These are phyloP conservation scores for Pangasius sanitwongsei DNA, from an alignment of 2,797 vertebrate genomes.

Conservation along the genomic window DNA sequence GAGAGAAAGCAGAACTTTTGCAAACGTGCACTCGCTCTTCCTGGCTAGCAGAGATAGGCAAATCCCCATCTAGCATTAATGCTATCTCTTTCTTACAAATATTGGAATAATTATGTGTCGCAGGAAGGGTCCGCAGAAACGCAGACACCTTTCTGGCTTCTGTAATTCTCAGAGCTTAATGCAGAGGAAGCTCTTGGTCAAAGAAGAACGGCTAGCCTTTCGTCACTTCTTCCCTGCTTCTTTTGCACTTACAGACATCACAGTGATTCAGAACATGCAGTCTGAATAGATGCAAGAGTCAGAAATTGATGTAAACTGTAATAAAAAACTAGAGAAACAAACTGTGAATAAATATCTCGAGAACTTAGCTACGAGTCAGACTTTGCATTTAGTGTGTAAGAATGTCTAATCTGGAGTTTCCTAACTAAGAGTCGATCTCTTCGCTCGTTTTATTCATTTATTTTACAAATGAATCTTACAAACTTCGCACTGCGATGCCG, in stretches of 20 bases:
- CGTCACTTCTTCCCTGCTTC: slow-evolving; percentile 44
- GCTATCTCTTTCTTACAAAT: slow-evolving; percentile 73
- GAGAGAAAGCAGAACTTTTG: slow-evolving; percentile 7
- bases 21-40: slow-evolving; percentile 68
- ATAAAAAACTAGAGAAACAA: too few relatives aligned
- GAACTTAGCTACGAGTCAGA: neutral
- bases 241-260: slow-evolving; percentile 25
- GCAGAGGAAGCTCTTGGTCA: slow-evolving; percentile 52
- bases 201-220: slow-evolving; percentile 40
- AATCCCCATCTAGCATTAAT: slow-evolving; percentile 70
- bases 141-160: slow-evolving; percentile 71
- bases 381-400: neutral
- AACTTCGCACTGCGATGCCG: too few relatives aligned
- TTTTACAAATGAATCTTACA: neutral
- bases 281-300: neutral
- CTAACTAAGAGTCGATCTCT: neutral
- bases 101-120: slow-evolving; percentile 73
- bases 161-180: slow-evolving; percentile 59
- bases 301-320: neutral
- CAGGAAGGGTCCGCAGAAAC: slow-evolving; percentile 55
- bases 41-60: slow-evolving; percentile 76
- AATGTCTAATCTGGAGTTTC: neutral
- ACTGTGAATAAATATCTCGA: neutral
- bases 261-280: slow-evolving; percentile 8
- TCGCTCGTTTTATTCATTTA: neutral